Evolutionary conservation across 1,140 invertebrate genomes (phyloP).

Genomic region (Alviniconcha marisindica): DNA sequence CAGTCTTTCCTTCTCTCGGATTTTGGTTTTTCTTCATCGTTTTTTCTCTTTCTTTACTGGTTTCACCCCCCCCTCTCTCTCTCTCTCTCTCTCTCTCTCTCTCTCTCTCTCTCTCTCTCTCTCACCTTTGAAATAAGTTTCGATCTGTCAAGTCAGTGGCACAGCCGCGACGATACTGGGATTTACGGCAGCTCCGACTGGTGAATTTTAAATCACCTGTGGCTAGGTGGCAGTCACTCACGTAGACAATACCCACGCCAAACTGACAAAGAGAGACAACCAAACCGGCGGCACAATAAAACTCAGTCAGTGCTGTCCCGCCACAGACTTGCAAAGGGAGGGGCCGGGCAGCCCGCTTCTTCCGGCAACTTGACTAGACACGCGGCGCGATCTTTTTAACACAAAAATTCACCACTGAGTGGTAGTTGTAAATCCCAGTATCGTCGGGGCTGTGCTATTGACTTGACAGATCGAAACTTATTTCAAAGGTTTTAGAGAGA

Average conservation of each 20-base stretch:
- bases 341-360: too few species aligned
- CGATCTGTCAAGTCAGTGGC: too few species aligned
- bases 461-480: background rate
- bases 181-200: too few species aligned
- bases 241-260: too few species aligned
- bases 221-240: background rate
- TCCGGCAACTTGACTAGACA: background rate
- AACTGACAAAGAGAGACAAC: too few species aligned
- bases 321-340: background rate
- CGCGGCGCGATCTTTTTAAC: background rate
- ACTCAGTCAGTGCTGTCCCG: background rate
- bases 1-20: background rate
- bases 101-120: background rate
- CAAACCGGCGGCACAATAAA: background rate
- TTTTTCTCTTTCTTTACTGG: background rate
- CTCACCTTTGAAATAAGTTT: background rate
- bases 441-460: too few species aligned
- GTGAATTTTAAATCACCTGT: too few species aligned
- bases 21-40: background rate
- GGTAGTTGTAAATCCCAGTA: too few species aligned
- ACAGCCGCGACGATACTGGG: too few species aligned
- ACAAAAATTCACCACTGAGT: too few species aligned
- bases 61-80: background rate
- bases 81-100: background rate
- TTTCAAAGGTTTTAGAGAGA: background rate